phyloP scores from a whole-genome alignment of 2,797 vertebrate species.

The Odontamblyopus lacepedii region DNA sequence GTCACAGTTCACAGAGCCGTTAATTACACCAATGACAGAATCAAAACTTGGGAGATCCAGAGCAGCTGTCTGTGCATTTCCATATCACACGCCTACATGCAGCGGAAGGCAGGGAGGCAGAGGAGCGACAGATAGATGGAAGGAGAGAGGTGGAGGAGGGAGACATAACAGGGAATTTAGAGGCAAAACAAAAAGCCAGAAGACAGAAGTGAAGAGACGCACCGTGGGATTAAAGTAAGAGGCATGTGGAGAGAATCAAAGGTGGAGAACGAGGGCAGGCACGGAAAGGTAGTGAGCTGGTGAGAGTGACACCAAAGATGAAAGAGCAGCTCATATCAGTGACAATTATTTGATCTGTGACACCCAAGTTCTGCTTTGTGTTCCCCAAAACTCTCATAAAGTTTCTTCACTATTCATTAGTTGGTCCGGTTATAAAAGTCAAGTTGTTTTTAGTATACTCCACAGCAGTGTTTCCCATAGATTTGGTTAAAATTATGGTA shows the following conservation, averaged over 20 bases:
- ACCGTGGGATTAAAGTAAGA: conserved; percentile 44
- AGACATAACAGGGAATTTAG: conserved; percentile 35
- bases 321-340: conserved; percentile 24
- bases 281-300: conserved; percentile 12
- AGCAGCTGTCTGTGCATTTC: conserved; percentile 79
- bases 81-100: conserved; percentile 74
- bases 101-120: conserved; percentile 44
- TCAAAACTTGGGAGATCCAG: conserved; percentile 67
- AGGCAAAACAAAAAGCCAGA: conserved; percentile 28
- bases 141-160: conserved; percentile 24
- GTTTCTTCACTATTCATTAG: conserved; percentile 8
- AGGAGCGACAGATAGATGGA: conserved; percentile 35
- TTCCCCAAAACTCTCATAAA: conserved; percentile 12
- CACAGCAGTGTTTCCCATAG: too few species aligned
- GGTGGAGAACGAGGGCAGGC: conserved; percentile 34
- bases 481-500: too few species aligned
- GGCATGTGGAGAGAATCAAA: conserved; percentile 26
- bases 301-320: conserved; percentile 36
- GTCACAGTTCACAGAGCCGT: conserved; percentile 70
- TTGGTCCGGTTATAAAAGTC: conserved; percentile 5
- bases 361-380: conserved; percentile 14
- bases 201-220: conserved; percentile 14
- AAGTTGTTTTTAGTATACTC: background rate
- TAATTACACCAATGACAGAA: conserved; percentile 75
- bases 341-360: conserved; percentile 23